Conservation (phyloP, 2,888 invertebrate genomes). For the Sipha maydis region DNA sequence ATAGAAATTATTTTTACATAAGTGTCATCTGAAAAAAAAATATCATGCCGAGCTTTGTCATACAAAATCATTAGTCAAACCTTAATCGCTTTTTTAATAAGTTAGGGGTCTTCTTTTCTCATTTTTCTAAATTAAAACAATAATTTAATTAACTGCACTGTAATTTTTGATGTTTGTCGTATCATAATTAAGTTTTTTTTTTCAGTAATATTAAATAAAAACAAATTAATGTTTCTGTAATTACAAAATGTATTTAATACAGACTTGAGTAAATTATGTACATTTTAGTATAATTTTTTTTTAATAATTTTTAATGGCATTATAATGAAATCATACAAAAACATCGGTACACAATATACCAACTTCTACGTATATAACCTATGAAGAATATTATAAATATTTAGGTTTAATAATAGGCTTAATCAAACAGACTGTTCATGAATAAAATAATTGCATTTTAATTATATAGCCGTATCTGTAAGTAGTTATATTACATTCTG, state of each 20-base stretch:
- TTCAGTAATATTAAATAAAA: background rate
- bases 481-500: no score
- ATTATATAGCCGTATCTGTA: no score
- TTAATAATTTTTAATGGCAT: no score
- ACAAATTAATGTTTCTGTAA: slow-evolving; percentile 6
- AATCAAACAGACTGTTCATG: no score
- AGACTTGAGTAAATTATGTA: background rate
- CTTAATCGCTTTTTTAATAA: slow-evolving; percentile 13
- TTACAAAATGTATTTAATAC: background rate
- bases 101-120: slow-evolving; percentile 21
- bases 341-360: no score
- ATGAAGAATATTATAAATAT: no score
- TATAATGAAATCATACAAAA: no score
- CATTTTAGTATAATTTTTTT: no score
- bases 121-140: slow-evolving; percentile 40
- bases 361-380: no score
- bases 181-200: slow-evolving; percentile 35
- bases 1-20: slow-evolving; percentile 1
- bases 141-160: slow-evolving; percentile 31
- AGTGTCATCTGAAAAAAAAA: slow-evolving; percentile 18
- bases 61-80: slow-evolving; percentile 34
- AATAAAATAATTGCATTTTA: no score
- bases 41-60: slow-evolving; percentile 27
- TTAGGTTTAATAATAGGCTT: no score
- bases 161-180: slow-evolving; percentile 40